Conservation (phyloP, 2,888 invertebrate species). For the Sturmia bella region DNA sequence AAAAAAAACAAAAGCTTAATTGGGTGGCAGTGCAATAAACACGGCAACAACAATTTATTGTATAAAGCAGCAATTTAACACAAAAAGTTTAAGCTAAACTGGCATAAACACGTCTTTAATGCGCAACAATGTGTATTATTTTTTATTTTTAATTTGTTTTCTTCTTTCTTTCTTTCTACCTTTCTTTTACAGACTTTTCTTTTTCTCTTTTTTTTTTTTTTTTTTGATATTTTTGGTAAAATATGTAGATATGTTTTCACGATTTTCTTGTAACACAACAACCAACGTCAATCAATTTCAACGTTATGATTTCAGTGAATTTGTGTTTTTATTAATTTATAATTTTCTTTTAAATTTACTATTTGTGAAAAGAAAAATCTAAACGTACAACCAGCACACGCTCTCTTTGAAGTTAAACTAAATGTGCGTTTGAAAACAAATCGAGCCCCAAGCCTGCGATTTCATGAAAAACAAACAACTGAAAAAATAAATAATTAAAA, state of each 20-base stretch:
- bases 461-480: constrained; percentile 48
- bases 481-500: constrained; percentile 23
- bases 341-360: neutral
- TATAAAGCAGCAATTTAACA: constrained; percentile 35
- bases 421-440: constrained; percentile 72
- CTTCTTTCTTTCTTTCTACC: constrained; percentile 27
- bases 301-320: constrained; percentile 25
- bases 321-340: constrained; percentile 24
- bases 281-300: constrained; percentile 25
- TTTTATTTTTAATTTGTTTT: constrained; percentile 14
- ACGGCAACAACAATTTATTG: neutral
- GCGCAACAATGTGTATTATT: constrained; percentile 47
- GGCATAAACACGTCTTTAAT: constrained; percentile 60
- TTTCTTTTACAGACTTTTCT: constrained; percentile 47
- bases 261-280: constrained; percentile 24
- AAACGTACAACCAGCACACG: constrained; percentile 73
- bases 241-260: constrained; percentile 15
- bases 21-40: constrained; percentile 51
- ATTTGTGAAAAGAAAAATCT: neutral
- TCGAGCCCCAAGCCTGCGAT: constrained; percentile 59
- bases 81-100: constrained; percentile 51
- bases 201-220: constrained; percentile 16
- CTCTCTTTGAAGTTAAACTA: constrained; percentile 81
- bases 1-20: constrained; percentile 29
- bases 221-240: neutral